Conservation (phyloP, 2,113 vertebrate genomes). For the Lucifuga dentata region DNA sequence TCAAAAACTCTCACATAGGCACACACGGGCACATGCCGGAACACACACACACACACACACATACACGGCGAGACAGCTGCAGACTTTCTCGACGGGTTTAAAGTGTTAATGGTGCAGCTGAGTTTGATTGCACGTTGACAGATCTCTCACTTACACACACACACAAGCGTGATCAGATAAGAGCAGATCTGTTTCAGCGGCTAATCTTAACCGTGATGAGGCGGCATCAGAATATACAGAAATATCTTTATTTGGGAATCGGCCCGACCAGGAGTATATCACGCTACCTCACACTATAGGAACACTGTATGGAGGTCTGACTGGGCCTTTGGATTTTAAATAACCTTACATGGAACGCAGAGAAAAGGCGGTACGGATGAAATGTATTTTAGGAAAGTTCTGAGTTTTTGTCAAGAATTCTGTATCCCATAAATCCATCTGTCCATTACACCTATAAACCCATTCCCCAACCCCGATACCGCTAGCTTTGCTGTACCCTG, state of each 20-base stretch:
- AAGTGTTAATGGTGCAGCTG: slow-evolving; percentile 62
- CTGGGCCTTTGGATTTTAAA: background rate
- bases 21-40: background rate
- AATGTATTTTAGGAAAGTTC: background rate
- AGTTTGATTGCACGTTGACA: slow-evolving; percentile 54
- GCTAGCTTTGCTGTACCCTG: too few relatives aligned
- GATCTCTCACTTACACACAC: slow-evolving; percentile 49
- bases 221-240: slow-evolving; percentile 43
- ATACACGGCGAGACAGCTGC: slow-evolving; percentile 2
- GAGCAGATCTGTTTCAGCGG: slow-evolving; percentile 50
- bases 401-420: background rate
- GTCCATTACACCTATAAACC: slow-evolving; percentile 2
- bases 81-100: slow-evolving; percentile 28
- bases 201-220: slow-evolving; percentile 67
- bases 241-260: slow-evolving; percentile 60
- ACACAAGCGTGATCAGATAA: slow-evolving; percentile 50
- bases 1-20: background rate
- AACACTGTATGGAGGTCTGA: slow-evolving; percentile 10
- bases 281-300: slow-evolving; percentile 30
- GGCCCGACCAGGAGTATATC: slow-evolving; percentile 25
- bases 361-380: background rate
- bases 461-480: background rate
- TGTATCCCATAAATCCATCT: background rate
- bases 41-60: background rate
- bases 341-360: background rate